Conservation (phyloP, 2,797 vertebrate genomes). For the Leucoraja ocellata region DNA sequence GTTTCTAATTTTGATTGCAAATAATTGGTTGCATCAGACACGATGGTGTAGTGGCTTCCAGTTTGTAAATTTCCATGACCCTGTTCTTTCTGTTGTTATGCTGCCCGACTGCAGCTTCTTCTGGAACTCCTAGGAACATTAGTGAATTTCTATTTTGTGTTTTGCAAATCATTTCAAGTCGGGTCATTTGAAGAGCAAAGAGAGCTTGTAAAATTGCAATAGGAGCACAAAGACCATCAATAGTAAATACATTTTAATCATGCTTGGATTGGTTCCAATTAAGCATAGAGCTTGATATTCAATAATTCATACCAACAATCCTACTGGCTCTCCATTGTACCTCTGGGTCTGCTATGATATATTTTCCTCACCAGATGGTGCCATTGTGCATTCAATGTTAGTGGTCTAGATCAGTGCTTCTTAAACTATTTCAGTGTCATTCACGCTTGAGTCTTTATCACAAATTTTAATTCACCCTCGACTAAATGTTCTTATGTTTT, state of each 20-base stretch:
- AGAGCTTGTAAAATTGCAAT: neutral
- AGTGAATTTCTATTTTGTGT: neutral
- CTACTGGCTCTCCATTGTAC: no score
- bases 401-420: no score
- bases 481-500: no score
- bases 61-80: no score
- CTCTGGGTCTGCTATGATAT: neutral
- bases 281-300: neutral
- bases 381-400: neutral
- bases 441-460: no score
- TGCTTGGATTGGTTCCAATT: neutral
- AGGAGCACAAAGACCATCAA: neutral
- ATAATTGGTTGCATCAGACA: no score
- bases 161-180: neutral
- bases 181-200: neutral
- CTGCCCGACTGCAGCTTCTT: no score
- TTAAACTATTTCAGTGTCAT: no score
- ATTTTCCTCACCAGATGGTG: slow-evolving; percentile 12
- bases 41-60: no score
- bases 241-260: neutral
- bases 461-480: no score
- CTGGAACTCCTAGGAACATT: neutral
- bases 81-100: no score
- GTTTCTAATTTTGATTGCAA: no score
- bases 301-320: neutral